Percentiles rank a stretch among this genome's conserved stretches.
phyloP scores from a whole-genome alignment of 1,140 invertebrate genomes.

The Pseudomyrmex sp. region DNA sequence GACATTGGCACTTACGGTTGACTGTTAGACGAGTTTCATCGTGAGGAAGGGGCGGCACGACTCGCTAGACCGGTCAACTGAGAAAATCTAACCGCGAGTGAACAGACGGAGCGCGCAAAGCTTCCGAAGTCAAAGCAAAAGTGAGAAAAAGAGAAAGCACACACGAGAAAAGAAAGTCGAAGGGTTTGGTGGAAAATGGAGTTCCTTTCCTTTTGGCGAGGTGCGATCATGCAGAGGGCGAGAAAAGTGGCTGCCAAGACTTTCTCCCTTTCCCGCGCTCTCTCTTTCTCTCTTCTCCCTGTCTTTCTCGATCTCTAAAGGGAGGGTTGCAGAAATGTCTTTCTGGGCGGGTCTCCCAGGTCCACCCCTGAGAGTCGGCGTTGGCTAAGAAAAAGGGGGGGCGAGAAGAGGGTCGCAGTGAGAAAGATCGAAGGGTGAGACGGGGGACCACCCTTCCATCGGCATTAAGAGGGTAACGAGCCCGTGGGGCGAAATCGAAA shows the following conservation, averaged over 20 bases:
- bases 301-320: slow-evolving; percentile 32
- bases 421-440: slow-evolving; percentile 64
- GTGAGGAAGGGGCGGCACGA: not conserved
- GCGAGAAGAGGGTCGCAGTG: slow-evolving; percentile 55
- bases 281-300: not conserved
- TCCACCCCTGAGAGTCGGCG: slow-evolving; percentile 77
- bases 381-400: slow-evolving; percentile 76
- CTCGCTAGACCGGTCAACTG: slow-evolving; percentile 25
- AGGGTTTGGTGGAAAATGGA: slow-evolving; percentile 72
- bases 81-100: slow-evolving; percentile 52
- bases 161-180: slow-evolving; percentile 39
- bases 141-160: slow-evolving; percentile 56
- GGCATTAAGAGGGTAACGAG: slow-evolving; percentile 78
- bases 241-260: slow-evolving; percentile 68
- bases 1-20: slow-evolving; percentile 11
- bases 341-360: slow-evolving; percentile 73
- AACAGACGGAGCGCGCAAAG: slow-evolving; percentile 20
- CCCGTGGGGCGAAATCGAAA: slow-evolving; percentile 79
- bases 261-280: slow-evolving; percentile 49
- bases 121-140: slow-evolving; percentile 49
- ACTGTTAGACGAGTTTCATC: slow-evolving; percentile 1
- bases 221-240: slow-evolving; percentile 62
- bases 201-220: slow-evolving; percentile 76
- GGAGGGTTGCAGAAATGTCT: slow-evolving; percentile 70
- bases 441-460: slow-evolving; percentile 71